Percentiles rank a stretch among this genome's conserved stretches.
These are phyloP conservation scores for Hypotaenidia philippensis DNA, from an alignment of 2,797 vertebrate species.

Conservation along the genomic window DNA sequence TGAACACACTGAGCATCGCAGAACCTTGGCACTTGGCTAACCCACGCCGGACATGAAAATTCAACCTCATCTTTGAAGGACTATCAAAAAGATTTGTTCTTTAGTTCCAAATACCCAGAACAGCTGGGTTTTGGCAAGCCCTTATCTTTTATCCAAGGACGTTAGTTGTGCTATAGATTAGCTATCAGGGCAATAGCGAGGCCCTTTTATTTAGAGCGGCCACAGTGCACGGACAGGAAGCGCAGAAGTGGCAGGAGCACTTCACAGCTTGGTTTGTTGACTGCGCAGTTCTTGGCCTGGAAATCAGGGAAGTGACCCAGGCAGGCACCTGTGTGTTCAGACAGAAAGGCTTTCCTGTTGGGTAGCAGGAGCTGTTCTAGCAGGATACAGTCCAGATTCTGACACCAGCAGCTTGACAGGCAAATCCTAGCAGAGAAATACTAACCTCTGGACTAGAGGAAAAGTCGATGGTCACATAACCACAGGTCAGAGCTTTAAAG, in stretches of 20 bases:
- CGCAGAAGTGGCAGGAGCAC: slow-evolving; percentile 26
- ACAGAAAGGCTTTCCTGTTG: slow-evolving; percentile 43
- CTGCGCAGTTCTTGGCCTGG: slow-evolving; percentile 15
- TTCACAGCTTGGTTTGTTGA: slow-evolving; percentile 42
- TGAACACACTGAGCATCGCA: background rate
- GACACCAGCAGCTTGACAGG: background rate
- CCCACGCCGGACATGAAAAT: background rate
- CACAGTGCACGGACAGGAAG: slow-evolving; percentile 58
- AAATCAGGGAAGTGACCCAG: slow-evolving; percentile 66
- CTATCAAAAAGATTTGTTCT: background rate
- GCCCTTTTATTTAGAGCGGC: background rate
- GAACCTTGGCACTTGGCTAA: background rate
- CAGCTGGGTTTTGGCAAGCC: slow-evolving; percentile 30
- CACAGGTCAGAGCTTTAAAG: background rate
- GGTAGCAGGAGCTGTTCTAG: background rate
- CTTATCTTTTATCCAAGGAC: slow-evolving; percentile 20
- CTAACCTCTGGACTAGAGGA: background rate
- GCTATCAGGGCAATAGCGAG: background rate
- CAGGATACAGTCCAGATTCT: slow-evolving; percentile 1
- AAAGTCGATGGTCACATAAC: fast-evolving
- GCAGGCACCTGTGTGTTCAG: slow-evolving; percentile 68
- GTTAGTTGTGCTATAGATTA: background rate
- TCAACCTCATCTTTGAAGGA: background rate
- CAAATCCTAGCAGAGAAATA: background rate
- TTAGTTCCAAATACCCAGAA: background rate